Evolutionary conservation across 2,888 invertebrate genomes (phyloP).

Genomic region (Watsonalla binaria): DNA sequence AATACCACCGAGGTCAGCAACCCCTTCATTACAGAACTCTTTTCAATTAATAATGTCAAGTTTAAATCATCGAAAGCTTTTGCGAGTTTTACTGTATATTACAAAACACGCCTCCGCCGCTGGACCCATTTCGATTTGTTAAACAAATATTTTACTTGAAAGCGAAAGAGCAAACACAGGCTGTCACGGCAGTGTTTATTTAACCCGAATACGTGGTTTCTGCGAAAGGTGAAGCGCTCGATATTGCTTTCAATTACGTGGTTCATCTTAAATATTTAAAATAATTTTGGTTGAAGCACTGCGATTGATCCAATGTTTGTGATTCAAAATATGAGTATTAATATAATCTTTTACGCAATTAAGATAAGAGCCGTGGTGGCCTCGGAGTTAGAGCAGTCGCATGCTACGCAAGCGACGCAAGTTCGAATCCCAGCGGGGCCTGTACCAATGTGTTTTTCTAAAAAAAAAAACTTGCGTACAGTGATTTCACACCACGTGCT

Average conservation of each 20-base stretch:
- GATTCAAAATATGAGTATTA: too few relatives aligned
- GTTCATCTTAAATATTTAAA: background rate
- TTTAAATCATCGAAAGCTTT: background rate
- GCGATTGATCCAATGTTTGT: background rate
- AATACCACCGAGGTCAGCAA: too few relatives aligned
- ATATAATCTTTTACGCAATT: too few relatives aligned
- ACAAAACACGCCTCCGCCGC: constrained; percentile 20
- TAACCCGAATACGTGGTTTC: constrained; percentile 26
- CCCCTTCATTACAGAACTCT: too few relatives aligned
- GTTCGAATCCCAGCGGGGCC: too few relatives aligned
- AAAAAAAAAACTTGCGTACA: too few relatives aligned
- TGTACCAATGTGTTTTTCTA: too few relatives aligned
- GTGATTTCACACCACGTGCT: too few relatives aligned
- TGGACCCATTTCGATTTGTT: constrained; percentile 18
- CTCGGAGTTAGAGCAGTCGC: too few relatives aligned
- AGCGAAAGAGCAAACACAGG: constrained; percentile 27
- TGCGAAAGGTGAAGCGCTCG: constrained; percentile 10
- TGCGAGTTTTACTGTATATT: constrained; percentile 7
- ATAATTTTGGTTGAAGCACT: background rate
- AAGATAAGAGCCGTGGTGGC: too few relatives aligned
- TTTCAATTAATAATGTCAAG: too few relatives aligned
- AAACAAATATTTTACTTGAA: constrained; percentile 39
- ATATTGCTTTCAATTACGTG: constrained; percentile 1
- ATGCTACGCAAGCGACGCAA: too few relatives aligned
- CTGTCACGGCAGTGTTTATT: constrained; percentile 19